Base-by-base conservation (phyloP, 1,140 invertebrate genomes). In the Formica selysi region DNA sequence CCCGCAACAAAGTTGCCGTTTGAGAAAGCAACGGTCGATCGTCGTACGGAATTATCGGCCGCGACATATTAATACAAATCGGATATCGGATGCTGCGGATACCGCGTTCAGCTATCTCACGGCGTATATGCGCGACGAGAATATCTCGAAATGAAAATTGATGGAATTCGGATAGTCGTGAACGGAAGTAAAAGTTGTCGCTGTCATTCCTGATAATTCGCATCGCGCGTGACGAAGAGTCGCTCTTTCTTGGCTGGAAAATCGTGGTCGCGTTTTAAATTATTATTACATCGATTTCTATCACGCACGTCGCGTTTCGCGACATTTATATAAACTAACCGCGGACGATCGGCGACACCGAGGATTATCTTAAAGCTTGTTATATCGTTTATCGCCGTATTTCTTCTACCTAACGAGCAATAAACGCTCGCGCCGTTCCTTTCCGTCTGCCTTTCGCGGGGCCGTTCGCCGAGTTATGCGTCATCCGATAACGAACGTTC, bases 91-190 rank as follows among this genome's bases (percentile, higher is more conserved):
- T 67, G 86, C 64, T 7, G 41, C 67, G 65, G 74, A 70, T n/a
- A 64, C 57, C 26, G 32, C 71, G 48, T 64, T 79, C 85, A 90
- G 70, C 51, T 80, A 84, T 81, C 78, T 83, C 76, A 65, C 64
- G 59, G 59, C 26, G 85, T 51, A 51, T 64, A 87, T 87, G 36
- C 48, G 87, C 83, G 87, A 86, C 68, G 81, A 78, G 86, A 76
- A 79, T 88, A 85, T 81, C 84, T 62, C 44, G 73, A 78, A 92
- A 93, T 92, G 91, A 93, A 93, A 93, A 93, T 92, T 93, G 88
- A 93, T 93, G 91, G 88, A 90, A 89, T 71, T 76, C 91, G 92
- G 87, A 89, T 89, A 89, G 85, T 91, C 89, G 61, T 70, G 89
- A 88, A 89, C 90, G 92, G 76, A 79, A 88, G 76, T 80, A 76